Evolutionary conservation across 2,113 vertebrate genomes (phyloP).

Genomic region (Clarias macrocephalus): DNA sequence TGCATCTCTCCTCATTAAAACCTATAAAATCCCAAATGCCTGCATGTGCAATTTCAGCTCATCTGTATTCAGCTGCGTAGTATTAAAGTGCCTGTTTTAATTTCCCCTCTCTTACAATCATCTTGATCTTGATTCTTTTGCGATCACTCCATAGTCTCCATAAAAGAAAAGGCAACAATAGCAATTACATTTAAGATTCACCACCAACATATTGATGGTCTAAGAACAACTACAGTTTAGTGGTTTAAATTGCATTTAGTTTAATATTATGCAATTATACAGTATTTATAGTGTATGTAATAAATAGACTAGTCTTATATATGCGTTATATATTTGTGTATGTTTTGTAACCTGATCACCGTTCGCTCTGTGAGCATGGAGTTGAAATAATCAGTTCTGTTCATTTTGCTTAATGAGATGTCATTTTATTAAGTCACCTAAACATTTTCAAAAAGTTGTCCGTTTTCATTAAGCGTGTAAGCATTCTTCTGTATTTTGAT

Average conservation of each 20-base stretch:
- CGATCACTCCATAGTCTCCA: neutral
- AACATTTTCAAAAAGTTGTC: neutral
- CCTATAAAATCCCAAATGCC: neutral
- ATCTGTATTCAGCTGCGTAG: neutral
- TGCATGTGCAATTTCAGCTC: neutral
- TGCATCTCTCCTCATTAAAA: conserved; percentile 11
- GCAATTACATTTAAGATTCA: neutral
- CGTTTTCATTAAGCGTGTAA: neutral
- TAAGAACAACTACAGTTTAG: neutral
- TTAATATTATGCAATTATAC: neutral
- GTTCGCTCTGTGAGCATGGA: no score
- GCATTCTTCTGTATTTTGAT: neutral
- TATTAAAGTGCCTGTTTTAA: neutral
- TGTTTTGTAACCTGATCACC: neutral
- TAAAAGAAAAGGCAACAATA: neutral
- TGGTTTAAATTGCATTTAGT: neutral
- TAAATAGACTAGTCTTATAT: neutral
- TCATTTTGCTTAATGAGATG: neutral
- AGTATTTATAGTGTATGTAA: neutral
- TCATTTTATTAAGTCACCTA: neutral
- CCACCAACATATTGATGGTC: neutral
- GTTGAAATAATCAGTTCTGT: neutral
- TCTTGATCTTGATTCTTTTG: neutral
- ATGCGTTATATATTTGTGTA: neutral
- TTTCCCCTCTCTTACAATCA: neutral